A percentile compares a stretch with the other conserved stretches of the same genome.
These are phyloP conservation scores for Podabrus alpinus DNA, from an alignment of 2,888 invertebrate genomes.

Conservation along the genomic window DNA sequence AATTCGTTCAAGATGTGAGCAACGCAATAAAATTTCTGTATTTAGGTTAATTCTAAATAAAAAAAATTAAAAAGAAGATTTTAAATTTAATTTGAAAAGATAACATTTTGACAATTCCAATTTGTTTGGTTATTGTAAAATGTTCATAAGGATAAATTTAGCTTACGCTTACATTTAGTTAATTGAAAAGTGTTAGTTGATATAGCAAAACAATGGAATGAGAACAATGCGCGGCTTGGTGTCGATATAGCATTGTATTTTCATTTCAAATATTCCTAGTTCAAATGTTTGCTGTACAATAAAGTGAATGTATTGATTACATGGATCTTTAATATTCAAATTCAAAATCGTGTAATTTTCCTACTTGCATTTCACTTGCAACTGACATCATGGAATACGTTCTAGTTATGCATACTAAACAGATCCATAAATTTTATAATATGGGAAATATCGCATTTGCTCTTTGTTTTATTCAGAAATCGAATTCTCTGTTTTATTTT, in stretches of 20 bases:
- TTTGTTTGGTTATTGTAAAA: background rate
- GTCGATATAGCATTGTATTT: constrained; percentile 9
- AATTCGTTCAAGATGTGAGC: background rate
- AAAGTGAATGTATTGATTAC: constrained; percentile 4
- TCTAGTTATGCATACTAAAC: background rate
- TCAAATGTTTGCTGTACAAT: constrained; percentile 4
- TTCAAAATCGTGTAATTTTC: background rate
- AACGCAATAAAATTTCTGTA: background rate
- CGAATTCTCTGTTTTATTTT: background rate
- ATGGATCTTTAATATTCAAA: constrained; percentile 4
- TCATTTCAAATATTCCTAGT: constrained; percentile 4
- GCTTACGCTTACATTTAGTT: background rate
- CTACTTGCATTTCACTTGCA: background rate
- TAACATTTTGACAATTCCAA: background rate
- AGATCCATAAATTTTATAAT: background rate
- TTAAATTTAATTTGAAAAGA: background rate
- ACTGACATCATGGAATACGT: background rate
- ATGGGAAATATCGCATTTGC: background rate
- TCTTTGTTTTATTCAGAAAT: background rate
- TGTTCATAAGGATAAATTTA: background rate
- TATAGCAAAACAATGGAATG: constrained; percentile 1
- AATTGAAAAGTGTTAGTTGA: constrained; percentile 4
- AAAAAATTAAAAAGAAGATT: background rate
- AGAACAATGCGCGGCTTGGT: constrained; percentile 5
- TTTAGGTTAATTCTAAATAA: background rate